phyloP scores from a whole-genome alignment of 1,140 invertebrate genomes.

The Marisa cornuarietis region DNA sequence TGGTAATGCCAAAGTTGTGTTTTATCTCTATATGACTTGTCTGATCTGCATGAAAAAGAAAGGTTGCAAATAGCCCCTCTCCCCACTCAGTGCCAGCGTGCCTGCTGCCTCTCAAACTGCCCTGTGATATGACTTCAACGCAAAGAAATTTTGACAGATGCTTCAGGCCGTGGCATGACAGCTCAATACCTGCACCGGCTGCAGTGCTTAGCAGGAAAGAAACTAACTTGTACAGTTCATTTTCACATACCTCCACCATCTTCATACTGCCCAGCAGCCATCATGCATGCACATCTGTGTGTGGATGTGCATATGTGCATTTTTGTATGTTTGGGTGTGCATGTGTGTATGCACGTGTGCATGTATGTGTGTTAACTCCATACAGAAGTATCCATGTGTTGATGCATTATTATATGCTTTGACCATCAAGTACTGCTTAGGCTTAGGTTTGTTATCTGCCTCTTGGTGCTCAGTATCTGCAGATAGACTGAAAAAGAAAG shows the following conservation, averaged over 20 bases:
- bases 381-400: neutral
- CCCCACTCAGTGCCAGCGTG: too few species aligned
- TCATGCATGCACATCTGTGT: neutral
- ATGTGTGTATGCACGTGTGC: slow-evolving; percentile 10
- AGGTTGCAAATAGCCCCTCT: too few species aligned
- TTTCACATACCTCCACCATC: neutral
- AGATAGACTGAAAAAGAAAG: neutral
- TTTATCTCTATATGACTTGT: too few species aligned
- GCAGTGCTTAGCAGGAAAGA: neutral
- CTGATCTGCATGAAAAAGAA: too few species aligned
- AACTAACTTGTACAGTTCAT: neutral
- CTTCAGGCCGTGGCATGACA: too few species aligned
- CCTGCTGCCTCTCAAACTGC: too few species aligned
- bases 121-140: too few species aligned
- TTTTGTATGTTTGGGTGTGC: neutral
- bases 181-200: too few species aligned
- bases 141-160: too few species aligned
- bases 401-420: neutral
- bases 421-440: neutral
- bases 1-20: too few species aligned
- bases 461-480: neutral
- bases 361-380: slow-evolving; percentile 7
- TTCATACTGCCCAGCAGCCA: neutral
- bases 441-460: neutral
- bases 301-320: neutral